Evolutionary conservation across 2,797 vertebrate genomes (phyloP).

Genomic region (Apogon talboti): DNA sequence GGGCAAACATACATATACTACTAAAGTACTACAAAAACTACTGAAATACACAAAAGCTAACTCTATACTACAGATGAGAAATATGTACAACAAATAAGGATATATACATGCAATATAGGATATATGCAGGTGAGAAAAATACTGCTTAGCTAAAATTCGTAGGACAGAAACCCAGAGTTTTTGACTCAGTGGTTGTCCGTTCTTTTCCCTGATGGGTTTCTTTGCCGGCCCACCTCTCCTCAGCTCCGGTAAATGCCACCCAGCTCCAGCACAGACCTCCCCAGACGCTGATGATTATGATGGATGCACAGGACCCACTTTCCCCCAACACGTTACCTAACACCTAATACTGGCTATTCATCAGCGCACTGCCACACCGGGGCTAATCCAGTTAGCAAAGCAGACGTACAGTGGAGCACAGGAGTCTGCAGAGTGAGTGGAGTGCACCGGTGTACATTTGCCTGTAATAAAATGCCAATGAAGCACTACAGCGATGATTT

Average conservation of each 20-base stretch:
- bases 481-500: too few species aligned
- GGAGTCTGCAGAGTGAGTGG: slow-evolving; percentile 22
- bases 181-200: not conserved
- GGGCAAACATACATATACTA: too few species aligned
- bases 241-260: slow-evolving; percentile 21
- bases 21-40: too few species aligned
- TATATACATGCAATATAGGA: too few species aligned
- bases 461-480: slow-evolving; percentile 41
- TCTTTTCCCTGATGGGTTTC: not conserved
- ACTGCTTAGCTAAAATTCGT: too few species aligned
- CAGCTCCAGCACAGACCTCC: slow-evolving; percentile 52
- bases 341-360: slow-evolving; percentile 66
- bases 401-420: slow-evolving; percentile 23
- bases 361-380: slow-evolving; percentile 45
- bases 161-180: too few species aligned
- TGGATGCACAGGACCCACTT: slow-evolving; percentile 41
- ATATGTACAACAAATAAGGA: too few species aligned
- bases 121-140: too few species aligned
- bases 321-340: slow-evolving; percentile 42
- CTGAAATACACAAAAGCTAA: too few species aligned
- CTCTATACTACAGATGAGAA: too few species aligned
- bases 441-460: slow-evolving; percentile 29
- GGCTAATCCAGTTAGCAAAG: slow-evolving; percentile 52
- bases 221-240: slow-evolving; percentile 3
- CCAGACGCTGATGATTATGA: slow-evolving; percentile 39